These are phyloP conservation scores for Enteromius thamalakanensis DNA, from an alignment of 2,797 vertebrate species.

Conservation along the genomic window DNA sequence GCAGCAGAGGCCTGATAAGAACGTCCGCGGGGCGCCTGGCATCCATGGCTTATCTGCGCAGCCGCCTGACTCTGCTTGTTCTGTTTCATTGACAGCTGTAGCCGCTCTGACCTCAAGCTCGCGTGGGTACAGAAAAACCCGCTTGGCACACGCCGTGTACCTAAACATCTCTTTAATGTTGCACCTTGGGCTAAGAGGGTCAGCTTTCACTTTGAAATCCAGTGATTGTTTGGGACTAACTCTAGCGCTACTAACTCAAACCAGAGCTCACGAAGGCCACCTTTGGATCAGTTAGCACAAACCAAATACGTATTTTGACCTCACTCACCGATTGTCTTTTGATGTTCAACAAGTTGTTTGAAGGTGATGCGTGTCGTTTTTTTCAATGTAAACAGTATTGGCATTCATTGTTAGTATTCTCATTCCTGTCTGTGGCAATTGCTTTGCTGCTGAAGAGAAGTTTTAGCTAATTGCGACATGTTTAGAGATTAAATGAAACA, in stretches of 20 bases:
- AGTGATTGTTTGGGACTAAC: constrained; percentile 29
- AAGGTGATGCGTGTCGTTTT: neutral
- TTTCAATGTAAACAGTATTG: constrained; percentile 6
- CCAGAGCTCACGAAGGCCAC: constrained; percentile 42
- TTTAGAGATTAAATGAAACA: neutral
- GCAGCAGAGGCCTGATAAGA: constrained; percentile 58
- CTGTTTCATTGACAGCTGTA: constrained; percentile 42
- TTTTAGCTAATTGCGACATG: neutral
- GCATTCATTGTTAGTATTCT: constrained; percentile 12
- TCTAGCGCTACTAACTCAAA: constrained; percentile 33
- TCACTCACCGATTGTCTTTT: constrained; percentile 26
- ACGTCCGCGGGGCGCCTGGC: constrained; percentile 48
- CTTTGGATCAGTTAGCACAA: constrained; percentile 37
- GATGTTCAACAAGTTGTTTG: constrained; percentile 12
- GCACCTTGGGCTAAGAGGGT: constrained; percentile 11
- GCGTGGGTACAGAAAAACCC: constrained; percentile 26
- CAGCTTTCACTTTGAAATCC: constrained; percentile 46
- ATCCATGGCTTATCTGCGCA: constrained; percentile 53
- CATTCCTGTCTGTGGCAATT: neutral
- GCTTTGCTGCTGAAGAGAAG: neutral
- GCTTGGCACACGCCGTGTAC: constrained; percentile 30
- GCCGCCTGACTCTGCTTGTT: constrained; percentile 53
- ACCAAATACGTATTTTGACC: constrained; percentile 35
- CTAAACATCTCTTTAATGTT: constrained; percentile 42
- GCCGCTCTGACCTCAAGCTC: constrained; percentile 40